Evolutionary conservation across 2,797 vertebrate species (phyloP).

Genomic region (Macropodus opercularis): DNA sequence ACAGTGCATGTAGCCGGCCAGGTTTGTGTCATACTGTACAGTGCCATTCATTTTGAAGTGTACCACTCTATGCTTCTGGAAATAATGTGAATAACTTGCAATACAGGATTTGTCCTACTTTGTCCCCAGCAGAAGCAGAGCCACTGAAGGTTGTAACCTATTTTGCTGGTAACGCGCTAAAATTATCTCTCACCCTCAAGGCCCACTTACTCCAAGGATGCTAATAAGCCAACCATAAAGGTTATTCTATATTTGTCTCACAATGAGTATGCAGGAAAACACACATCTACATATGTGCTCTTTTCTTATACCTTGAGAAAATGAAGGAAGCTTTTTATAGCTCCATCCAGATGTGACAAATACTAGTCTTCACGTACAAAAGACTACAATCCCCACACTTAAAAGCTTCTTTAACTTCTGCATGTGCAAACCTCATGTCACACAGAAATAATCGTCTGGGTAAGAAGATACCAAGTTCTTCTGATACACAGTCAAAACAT

Average conservation of each 20-base stretch:
- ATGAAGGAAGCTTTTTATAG: neutral
- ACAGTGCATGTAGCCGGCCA: slow-evolving; percentile 84
- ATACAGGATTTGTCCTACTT: slow-evolving; percentile 60
- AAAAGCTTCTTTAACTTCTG: too few species aligned
- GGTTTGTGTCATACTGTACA: slow-evolving; percentile 74
- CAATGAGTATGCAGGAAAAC: neutral
- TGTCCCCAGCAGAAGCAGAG: slow-evolving; percentile 45
- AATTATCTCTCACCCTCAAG: slow-evolving; percentile 70
- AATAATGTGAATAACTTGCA: slow-evolving; percentile 1
- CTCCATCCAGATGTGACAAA: neutral
- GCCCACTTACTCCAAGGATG: slow-evolving; percentile 51
- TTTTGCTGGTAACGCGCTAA: slow-evolving; percentile 72
- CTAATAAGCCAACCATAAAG: slow-evolving; percentile 70
- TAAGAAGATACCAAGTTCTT: too few species aligned
- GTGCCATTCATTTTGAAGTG: neutral
- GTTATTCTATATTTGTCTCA: slow-evolving; percentile 52
- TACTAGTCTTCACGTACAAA: neutral
- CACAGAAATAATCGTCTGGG: too few species aligned
- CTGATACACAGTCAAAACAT: too few species aligned
- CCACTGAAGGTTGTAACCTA: slow-evolving; percentile 73
- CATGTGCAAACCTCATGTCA: too few species aligned
- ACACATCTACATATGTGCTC: neutral
- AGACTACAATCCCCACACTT: too few species aligned
- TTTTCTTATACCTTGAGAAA: neutral
- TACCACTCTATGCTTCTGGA: slow-evolving; percentile 11